A percentile compares a stretch with the other conserved stretches of the same genome.
These are phyloP conservation scores for Sericinus montela DNA, from an alignment of 2,888 invertebrate genomes.

Conservation along the genomic window DNA sequence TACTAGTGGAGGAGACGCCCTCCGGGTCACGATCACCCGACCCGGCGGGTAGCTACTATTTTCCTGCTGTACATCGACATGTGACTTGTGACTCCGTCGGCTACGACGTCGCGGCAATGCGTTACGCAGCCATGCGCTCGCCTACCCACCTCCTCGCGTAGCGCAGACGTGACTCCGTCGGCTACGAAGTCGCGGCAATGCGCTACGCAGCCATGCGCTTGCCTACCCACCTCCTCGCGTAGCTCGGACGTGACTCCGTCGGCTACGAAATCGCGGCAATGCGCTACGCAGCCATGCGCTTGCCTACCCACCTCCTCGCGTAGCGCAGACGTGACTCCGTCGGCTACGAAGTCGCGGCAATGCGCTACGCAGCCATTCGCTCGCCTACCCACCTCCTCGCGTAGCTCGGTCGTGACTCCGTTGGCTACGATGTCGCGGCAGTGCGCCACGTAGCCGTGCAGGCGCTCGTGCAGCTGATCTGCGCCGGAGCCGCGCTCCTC, in stretches of 20 bases:
- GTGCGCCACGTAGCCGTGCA: constrained; percentile 85
- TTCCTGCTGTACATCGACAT: too few species aligned
- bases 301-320: constrained; percentile 80
- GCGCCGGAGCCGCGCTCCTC: constrained; percentile 83
- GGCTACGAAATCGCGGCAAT: constrained; percentile 57
- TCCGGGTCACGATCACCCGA: too few species aligned
- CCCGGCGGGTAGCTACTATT: too few species aligned
- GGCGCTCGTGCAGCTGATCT: constrained; percentile 80
- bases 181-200: constrained; percentile 57
- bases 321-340: background rate
- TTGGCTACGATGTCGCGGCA: constrained; percentile 65
- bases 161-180: constrained; percentile 56
- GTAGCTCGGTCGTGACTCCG: constrained; percentile 71
- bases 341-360: constrained; percentile 21
- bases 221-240: constrained; percentile 78
- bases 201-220: constrained; percentile 81
- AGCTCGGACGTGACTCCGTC: background rate
- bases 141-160: constrained; percentile 83
- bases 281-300: constrained; percentile 79
- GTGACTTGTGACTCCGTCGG: constrained; percentile 24
- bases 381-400: constrained; percentile 81
- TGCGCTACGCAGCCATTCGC: background rate
- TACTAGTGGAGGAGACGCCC: too few species aligned
- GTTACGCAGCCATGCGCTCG: background rate
- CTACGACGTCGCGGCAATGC: constrained; percentile 20